phyloP scores from a whole-genome alignment of 2,113 vertebrate species.

The Peucedramus taeniatus region DNA sequence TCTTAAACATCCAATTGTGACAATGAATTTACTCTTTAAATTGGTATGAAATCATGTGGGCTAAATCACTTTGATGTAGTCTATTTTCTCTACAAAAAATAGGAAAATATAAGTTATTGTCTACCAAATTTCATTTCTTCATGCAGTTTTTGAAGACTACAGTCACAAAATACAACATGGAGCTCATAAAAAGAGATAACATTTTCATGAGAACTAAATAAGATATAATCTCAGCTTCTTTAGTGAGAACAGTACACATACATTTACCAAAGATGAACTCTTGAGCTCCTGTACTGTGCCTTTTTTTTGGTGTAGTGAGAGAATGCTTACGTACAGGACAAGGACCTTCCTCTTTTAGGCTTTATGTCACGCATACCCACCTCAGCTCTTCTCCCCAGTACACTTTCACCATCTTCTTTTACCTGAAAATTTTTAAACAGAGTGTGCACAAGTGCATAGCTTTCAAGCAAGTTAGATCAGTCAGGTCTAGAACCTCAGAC shows the following conservation, averaged over 20 bases:
- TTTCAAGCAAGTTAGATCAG: conserved; percentile 55
- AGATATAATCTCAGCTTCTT: neutral
- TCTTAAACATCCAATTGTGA: neutral
- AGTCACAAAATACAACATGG: neutral
- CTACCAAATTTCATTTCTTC: neutral
- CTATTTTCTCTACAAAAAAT: neutral
- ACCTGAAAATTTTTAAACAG: conserved; percentile 58
- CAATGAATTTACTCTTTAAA: neutral
- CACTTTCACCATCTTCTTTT: conserved; percentile 58
- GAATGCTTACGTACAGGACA: neutral
- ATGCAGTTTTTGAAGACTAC: conserved; percentile 3
- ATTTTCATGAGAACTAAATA: neutral
- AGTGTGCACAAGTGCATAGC: conserved; percentile 55
- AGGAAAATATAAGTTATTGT: neutral
- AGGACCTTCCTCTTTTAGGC: neutral
- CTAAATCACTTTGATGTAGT: neutral
- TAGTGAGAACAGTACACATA: neutral
- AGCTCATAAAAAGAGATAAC: neutral
- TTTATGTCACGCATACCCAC: neutral
- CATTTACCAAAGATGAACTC: neutral
- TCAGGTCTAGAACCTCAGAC: conserved; percentile 15
- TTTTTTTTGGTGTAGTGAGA: neutral
- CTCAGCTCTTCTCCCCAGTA: conserved; percentile 61
- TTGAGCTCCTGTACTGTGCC: neutral
- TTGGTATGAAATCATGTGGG: neutral